Evolutionary conservation across 2,797 vertebrate species (phyloP), one percentile per base, ranked within the genome.

Genomic region (Lemur catta): DNA sequence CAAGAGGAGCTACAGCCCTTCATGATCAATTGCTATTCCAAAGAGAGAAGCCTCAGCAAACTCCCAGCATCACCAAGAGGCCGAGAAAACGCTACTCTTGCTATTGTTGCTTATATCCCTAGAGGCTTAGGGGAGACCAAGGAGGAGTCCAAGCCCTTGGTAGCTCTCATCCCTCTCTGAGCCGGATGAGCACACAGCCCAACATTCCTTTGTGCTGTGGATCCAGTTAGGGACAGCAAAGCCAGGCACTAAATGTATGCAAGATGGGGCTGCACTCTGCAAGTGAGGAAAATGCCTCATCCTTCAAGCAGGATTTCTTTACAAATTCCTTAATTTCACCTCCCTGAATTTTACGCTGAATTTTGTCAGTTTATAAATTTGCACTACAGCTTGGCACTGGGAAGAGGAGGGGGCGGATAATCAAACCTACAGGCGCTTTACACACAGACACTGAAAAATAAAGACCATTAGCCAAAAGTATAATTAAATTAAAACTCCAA

Each of bases 401-500:
- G 79, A 41, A 75, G 78, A 96, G 69, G 69, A 81, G 52, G 48
- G 82, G 12, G 30, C 11, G 24, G 89, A 97, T 98, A 96, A 96
- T 90, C 97, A 98, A 98, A 97, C 95, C 98, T 97, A 97, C 82
- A 33, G 98, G 97, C 97, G 30, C 97, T 98, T 98, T 98, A 97
- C 95, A 95, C 96, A 97, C 78, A 99, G 98, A 99, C 98, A 98
- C 98, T 99, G 98, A 99, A 99, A 99, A 99, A 99, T 99, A 99
- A 98, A 99, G 98, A 99, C 98, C 98, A 98, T 99, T 99, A 99
- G 98, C 98, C 98, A 99, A 98, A 99, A 99, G 98, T 98, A 98
- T 99, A 99, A 99, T 99, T 99, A 99, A 99, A 99, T 99, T 99
- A 99, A 99, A 99, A 99, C 98, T 98, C 98, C 98, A 98, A 90